Evolutionary conservation across 64 coral and sea anemone genomes (phyloP).

Genomic region (Stichodactyla helianthus): DNA sequence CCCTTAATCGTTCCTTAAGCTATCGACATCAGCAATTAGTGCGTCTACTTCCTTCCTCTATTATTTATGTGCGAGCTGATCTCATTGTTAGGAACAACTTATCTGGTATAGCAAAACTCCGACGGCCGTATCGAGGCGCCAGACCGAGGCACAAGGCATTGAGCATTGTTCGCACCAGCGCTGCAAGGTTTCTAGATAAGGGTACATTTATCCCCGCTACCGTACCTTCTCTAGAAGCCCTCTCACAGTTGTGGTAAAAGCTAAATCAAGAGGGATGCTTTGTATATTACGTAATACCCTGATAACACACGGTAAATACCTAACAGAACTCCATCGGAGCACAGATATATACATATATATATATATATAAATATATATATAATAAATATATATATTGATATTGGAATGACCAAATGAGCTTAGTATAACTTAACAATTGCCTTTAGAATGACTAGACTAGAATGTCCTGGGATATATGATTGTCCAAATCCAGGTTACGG

Average conservation of each 20-base stretch:
- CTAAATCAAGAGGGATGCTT: neutral
- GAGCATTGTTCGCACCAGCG: neutral
- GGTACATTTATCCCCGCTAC: neutral
- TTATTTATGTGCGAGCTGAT: neutral
- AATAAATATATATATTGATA: slow-evolving; percentile 13
- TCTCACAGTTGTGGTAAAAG: neutral
- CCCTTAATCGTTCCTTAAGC: neutral
- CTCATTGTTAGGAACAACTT: no score
- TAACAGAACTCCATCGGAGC: neutral
- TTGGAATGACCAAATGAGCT: neutral
- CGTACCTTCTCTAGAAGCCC: neutral
- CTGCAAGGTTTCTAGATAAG: neutral
- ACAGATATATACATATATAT: slow-evolving; percentile 14
- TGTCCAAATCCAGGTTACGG: neutral
- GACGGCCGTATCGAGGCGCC: neutral
- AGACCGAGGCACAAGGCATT: neutral
- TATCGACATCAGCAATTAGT: neutral
- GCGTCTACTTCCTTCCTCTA: neutral
- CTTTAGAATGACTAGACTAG: neutral
- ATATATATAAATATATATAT: neutral
- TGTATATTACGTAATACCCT: slow-evolving; percentile 9
- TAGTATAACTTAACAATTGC: neutral
- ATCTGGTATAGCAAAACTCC: no score
- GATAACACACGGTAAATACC: neutral
- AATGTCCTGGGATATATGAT: neutral